Base-by-base conservation (phyloP, 2,888 invertebrate genomes). In the Andrena praecox region DNA sequence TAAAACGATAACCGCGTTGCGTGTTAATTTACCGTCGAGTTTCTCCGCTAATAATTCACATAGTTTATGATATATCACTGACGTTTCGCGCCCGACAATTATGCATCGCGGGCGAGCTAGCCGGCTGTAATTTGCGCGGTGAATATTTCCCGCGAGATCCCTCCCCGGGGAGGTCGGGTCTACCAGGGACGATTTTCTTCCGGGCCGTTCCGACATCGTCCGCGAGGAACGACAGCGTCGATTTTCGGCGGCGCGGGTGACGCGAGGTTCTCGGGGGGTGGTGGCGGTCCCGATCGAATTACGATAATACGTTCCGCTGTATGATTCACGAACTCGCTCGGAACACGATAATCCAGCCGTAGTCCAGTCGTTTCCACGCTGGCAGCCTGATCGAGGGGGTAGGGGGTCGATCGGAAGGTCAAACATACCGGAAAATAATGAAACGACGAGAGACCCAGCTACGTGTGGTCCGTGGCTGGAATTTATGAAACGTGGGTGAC, bases 1-100 rank as follows among this genome's bases (percentile, higher is more conserved):
- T 89, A 87, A 88, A 85, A 89, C 87, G 87, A 88, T 88, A 88
- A 85, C 89, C 66, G 73, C 73, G 87, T 88, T 80, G 87, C 89
- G 89, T 89, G 89, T 81, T 88, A 88, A 88, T 88, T 88, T 77
- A 80, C 74, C 85, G 79, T 67, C 80, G 81, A 81, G 83, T 85
- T 78, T 83, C 87, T 78, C 69, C 74, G 77, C 85, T 89, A 88
- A 88, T 88, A 88, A 89, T 89, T 89, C 81, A 88, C 73, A 71
- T 35, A 77, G 71, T 89, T 87, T 80, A 80, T 89, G 87, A 89
- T 88, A 87, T 83, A 88, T 85, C 81, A 67, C 74, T 56, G 85
- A 75, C 87, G 85, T 80, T 76, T 80, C 68, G 73, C 80, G 76
- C 74, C 69, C 78, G 79, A 75, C 89, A 78, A 86, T 82, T 88